phyloP scores from a whole-genome alignment of 2,797 vertebrate species.

The Streptopelia turtur region DNA sequence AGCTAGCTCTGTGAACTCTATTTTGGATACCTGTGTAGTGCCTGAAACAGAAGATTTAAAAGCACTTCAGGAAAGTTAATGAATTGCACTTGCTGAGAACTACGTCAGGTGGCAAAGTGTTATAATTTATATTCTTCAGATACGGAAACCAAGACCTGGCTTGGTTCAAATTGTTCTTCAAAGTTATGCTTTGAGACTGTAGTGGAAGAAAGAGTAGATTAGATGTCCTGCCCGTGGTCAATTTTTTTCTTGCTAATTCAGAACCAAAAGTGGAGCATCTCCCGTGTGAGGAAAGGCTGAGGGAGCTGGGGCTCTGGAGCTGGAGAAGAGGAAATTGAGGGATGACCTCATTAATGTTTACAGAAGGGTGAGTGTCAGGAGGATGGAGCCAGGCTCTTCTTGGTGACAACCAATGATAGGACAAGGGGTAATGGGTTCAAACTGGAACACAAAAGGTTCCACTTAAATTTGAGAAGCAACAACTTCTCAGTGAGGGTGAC shows the following conservation, averaged over 20 bases:
- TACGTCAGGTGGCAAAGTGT: background rate
- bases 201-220: background rate
- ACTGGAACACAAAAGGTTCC: too few relatives aligned
- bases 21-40: conserved; percentile 45
- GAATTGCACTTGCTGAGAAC: conserved; percentile 37
- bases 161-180: conserved; percentile 19
- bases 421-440: too few relatives aligned
- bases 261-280: background rate
- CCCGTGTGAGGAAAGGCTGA: too few relatives aligned
- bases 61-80: conserved; percentile 53
- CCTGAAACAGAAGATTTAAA: conserved; percentile 46
- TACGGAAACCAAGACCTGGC: background rate
- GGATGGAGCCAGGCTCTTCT: too few relatives aligned
- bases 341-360: too few relatives aligned
- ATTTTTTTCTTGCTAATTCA: background rate
- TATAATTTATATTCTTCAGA: conserved; percentile 30
- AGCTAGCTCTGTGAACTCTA: conserved; percentile 28
- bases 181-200: background rate
- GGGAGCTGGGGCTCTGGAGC: too few relatives aligned
- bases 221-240: background rate
- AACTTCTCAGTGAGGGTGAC: too few relatives aligned
- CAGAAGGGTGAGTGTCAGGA: too few relatives aligned
- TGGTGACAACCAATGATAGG: too few relatives aligned
- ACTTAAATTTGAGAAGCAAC: too few relatives aligned
- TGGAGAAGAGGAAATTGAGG: too few relatives aligned